Evolutionary conservation across 2,797 vertebrate species (phyloP).

Genomic region (Hephaestus fuliginosus): DNA sequence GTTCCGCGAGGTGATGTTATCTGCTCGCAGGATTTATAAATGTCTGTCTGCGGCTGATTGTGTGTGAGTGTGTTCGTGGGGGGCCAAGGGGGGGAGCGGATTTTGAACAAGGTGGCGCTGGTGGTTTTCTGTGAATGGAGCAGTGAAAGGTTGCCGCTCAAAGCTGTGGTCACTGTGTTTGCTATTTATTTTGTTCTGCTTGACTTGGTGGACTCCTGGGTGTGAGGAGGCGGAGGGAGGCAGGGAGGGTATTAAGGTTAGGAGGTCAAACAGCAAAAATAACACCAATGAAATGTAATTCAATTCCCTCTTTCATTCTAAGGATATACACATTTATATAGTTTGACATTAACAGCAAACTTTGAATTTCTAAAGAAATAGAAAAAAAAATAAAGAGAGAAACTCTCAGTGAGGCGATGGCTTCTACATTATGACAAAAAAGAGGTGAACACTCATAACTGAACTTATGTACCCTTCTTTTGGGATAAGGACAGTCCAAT

Average conservation of each 20-base stretch:
- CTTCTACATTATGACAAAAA: no score
- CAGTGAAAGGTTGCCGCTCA: slow-evolving; percentile 41
- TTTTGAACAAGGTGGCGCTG: slow-evolving; percentile 14
- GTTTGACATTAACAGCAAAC: no score
- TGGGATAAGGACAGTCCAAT: not conserved
- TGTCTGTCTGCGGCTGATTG: slow-evolving; percentile 20
- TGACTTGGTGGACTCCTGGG: slow-evolving; percentile 45
- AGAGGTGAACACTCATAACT: not conserved
- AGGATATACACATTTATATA: not conserved
- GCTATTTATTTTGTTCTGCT: slow-evolving; percentile 75
- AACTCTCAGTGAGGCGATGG: not conserved
- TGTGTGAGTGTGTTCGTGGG: not conserved
- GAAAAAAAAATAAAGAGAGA: not conserved
- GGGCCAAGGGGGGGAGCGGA: not conserved
- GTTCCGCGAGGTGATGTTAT: slow-evolving; percentile 28
- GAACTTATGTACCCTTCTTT: not conserved
- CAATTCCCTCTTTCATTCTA: slow-evolving; percentile 43
- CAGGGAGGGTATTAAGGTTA: slow-evolving; percentile 37
- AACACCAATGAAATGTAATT: slow-evolving; percentile 36
- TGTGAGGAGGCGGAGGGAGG: not conserved
- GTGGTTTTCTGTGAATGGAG: slow-evolving; percentile 52
- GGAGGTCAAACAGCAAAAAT: slow-evolving; percentile 67
- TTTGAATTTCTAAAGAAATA: not conserved
- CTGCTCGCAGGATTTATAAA: slow-evolving; percentile 29
- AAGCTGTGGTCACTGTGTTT: slow-evolving; percentile 53